These are phyloP conservation scores for Sinohyriopsis cumingii DNA, from an alignment of 2,888 invertebrate genomes.

Conservation along the genomic window DNA sequence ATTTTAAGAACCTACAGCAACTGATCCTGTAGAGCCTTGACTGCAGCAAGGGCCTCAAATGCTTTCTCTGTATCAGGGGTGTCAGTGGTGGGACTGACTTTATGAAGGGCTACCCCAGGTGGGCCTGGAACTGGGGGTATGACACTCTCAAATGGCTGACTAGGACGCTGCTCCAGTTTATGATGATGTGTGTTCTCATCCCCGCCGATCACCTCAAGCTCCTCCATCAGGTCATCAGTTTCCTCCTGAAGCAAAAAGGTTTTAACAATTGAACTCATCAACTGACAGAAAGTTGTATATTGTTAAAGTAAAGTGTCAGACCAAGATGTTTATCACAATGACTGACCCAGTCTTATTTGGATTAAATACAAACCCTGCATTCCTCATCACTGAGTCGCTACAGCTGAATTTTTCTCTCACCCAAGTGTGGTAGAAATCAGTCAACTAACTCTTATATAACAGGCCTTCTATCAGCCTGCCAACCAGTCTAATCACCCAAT, in stretches of 20 bases:
- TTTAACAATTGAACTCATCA: not conserved
- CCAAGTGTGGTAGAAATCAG: too few relatives aligned
- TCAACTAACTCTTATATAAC: too few relatives aligned
- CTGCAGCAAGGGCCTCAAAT: conserved; percentile 66
- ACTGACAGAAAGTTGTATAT: too few relatives aligned
- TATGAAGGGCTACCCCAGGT: not conserved
- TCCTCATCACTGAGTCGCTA: too few relatives aligned
- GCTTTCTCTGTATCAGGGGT: conserved; percentile 63
- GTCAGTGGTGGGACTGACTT: conserved; percentile 3
- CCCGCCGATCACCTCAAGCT: conserved; percentile 63
- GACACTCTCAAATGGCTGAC: conserved; percentile 13
- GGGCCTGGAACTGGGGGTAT: not conserved
- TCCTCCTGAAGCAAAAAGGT: not conserved
- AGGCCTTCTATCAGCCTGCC: too few relatives aligned
- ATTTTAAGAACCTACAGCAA: conserved; percentile 58
- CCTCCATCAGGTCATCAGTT: conserved; percentile 22
- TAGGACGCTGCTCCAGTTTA: conserved; percentile 40
- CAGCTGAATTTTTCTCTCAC: too few relatives aligned
- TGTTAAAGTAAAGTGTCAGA: too few relatives aligned
- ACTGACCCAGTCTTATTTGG: too few relatives aligned
- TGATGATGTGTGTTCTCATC: conserved; percentile 66
- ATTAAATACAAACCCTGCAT: too few relatives aligned
- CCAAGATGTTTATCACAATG: too few relatives aligned
- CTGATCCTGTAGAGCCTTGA: conserved; percentile 63
- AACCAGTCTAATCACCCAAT: too few relatives aligned